Evolutionary conservation across 2,113 vertebrate species (phyloP).

Genomic region (Centrocercus urophasianus): DNA sequence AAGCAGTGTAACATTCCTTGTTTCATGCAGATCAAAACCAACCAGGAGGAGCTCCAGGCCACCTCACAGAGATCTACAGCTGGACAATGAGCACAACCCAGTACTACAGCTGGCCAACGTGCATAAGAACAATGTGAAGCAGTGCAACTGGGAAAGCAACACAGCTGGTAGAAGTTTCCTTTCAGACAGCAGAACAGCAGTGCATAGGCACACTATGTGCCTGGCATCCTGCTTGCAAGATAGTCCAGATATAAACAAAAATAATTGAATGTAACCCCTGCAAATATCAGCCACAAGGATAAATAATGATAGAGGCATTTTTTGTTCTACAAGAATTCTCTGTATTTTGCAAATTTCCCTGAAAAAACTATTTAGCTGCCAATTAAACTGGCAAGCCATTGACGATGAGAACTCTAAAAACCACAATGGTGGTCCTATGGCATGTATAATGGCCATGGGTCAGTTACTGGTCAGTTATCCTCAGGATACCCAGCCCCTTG

Average conservation of each 20-base stretch:
- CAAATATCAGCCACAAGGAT: background rate
- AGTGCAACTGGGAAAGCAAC: background rate
- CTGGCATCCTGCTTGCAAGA: fast-evolving
- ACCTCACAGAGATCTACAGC: fast-evolving
- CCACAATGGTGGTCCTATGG: fast-evolving
- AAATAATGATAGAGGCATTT: background rate
- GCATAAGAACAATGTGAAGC: fast-evolving
- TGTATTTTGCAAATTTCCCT: background rate
- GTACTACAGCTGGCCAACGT: fast-evolving
- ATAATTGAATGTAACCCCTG: background rate
- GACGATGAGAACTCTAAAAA: background rate
- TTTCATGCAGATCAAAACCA: background rate
- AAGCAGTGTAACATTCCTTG: background rate
- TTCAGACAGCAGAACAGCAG: background rate
- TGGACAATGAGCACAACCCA: background rate
- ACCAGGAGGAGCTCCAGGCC: background rate
- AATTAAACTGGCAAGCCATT: background rate
- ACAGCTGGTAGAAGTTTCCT: background rate
- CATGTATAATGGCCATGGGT: background rate
- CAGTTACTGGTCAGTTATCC: no score
- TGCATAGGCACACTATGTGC: fast-evolving
- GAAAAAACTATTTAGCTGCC: background rate
- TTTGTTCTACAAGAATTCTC: background rate
- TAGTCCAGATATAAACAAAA: fast-evolving
- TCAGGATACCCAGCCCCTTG: no score